A percentile compares a stretch with the other conserved stretches of the same genome.
These are phyloP conservation scores for Lycaena phlaeas DNA, from an alignment of 2,888 invertebrate species.

Conservation along the genomic window DNA sequence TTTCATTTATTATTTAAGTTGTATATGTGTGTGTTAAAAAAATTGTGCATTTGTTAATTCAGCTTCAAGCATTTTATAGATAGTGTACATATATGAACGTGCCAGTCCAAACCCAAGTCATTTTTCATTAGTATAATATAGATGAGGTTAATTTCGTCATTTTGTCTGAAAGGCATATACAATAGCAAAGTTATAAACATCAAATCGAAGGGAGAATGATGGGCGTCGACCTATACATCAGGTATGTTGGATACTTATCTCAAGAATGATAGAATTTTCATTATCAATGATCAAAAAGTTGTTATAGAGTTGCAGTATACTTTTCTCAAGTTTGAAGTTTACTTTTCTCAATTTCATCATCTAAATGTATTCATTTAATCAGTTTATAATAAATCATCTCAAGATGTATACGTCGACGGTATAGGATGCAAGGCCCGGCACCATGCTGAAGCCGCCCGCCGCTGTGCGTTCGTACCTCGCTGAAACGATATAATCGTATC, in stretches of 20 bases:
- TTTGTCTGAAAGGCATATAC: neutral
- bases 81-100: neutral
- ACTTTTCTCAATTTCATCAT: no score
- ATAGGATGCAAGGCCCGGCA: conserved; percentile 35
- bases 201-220: neutral
- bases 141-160: neutral
- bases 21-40: neutral
- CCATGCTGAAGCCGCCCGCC: conserved; percentile 50
- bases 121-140: neutral
- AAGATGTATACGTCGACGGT: neutral
- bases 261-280: no score
- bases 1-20: neutral
- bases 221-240: neutral
- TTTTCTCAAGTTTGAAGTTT: no score
- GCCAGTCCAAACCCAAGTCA: neutral
- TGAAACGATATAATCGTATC: conserved; percentile 99
- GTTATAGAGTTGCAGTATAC: no score
- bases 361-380: no score
- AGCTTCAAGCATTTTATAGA: neutral
- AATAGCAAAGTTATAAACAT: neutral
- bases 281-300: no score
- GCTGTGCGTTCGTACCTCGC: conserved; percentile 86
- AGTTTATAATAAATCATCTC: neutral
- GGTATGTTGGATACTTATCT: no score
- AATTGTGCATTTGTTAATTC: neutral